Conservation (phyloP, 2,113 vertebrate genomes). For the Hyperopisus bebe region DNA sequence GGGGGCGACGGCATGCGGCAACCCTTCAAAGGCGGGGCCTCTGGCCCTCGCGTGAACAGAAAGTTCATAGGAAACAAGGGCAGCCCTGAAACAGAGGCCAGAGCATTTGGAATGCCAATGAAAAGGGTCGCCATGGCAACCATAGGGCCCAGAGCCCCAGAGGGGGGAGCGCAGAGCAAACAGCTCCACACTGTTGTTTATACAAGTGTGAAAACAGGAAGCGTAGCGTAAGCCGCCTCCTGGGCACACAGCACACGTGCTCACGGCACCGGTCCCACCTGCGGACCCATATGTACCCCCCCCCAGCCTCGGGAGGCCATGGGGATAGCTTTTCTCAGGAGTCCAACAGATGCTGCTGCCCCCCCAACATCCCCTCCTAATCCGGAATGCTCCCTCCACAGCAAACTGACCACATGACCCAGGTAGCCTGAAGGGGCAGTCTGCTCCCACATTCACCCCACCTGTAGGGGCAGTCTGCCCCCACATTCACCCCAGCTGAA, state of each 20-base stretch:
- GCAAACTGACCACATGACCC: background rate
- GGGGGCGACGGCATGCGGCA: background rate
- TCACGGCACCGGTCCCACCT: background rate
- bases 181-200: slow-evolving; percentile 4
- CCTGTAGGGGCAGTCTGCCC: too few species aligned
- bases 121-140: slow-evolving; percentile 14
- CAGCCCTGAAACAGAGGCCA: background rate
- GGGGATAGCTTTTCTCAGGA: background rate
- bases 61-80: slow-evolving; percentile 6
- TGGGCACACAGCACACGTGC: background rate
- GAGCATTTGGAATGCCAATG: slow-evolving; percentile 16
- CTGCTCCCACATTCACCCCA: background rate
- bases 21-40: background rate
- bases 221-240: slow-evolving; percentile 3
- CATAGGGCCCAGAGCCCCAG: background rate
- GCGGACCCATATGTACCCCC: background rate
- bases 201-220: slow-evolving; percentile 20
- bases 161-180: background rate
- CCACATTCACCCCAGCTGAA: too few species aligned
- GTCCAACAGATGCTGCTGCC: background rate
- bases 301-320: background rate
- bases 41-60: background rate
- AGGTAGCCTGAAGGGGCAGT: background rate
- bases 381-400: background rate
- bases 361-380: background rate